Percentiles rank a stretch among this genome's conserved stretches.
Conservation (phyloP, 2,113 vertebrate genomes). For the Podocnemis expansa region DNA sequence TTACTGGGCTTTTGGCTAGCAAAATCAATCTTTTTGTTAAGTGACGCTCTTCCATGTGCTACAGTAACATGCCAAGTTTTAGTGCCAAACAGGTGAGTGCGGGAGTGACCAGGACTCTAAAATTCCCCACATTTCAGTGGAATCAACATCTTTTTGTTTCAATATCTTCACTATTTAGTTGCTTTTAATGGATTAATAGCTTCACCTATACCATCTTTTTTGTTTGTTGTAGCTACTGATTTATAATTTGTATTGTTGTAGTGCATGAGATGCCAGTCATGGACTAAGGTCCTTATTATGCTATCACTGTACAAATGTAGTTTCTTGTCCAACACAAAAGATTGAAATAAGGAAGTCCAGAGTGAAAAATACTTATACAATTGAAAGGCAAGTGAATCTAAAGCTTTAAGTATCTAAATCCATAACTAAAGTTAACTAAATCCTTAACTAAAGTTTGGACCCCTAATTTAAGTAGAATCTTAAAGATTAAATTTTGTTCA, state of each 20-base stretch:
- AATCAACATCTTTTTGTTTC: not conserved
- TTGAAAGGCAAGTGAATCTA: rapidly evolving
- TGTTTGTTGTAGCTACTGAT: not conserved
- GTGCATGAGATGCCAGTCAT: not conserved
- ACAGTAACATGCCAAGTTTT: not conserved
- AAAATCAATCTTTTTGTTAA: not conserved
- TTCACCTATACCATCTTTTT: not conserved
- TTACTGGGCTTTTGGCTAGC: not conserved
- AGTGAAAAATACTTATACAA: not conserved
- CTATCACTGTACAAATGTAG: not conserved
- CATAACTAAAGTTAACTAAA: too few relatives aligned
- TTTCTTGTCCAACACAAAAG: not conserved
- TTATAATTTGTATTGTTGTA: not conserved
- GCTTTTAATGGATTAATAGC: not conserved
- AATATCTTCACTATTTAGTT: not conserved
- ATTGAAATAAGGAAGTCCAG: not conserved
- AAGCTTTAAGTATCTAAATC: not conserved
- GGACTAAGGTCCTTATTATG: not conserved
- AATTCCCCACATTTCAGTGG: not conserved
- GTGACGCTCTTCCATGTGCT: not conserved
- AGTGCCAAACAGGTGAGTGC: not conserved
- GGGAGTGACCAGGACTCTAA: not conserved
- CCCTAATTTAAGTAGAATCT: not conserved
- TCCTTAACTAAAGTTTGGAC: not conserved
- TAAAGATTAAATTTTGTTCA: not conserved